phyloP scores from a whole-genome alignment of 2,888 invertebrate species.

The Sphinx pinastri region DNA sequence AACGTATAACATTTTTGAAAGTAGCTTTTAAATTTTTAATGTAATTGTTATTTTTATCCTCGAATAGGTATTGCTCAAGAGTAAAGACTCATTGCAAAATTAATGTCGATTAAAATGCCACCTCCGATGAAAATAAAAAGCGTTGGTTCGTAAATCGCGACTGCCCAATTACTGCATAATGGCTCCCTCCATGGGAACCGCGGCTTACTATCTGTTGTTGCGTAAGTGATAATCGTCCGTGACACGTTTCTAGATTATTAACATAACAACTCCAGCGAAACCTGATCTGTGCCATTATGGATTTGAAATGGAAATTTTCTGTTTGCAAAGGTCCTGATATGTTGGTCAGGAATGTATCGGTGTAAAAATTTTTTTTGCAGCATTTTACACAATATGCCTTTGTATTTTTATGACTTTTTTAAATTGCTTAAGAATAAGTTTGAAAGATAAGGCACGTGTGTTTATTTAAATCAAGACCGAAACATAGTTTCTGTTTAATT shows the following conservation, averaged over 20 bases:
- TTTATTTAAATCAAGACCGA: not conserved
- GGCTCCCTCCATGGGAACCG: slow-evolving; percentile 66
- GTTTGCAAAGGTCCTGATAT: not conserved
- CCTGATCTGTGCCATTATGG: slow-evolving; percentile 21
- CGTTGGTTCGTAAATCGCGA: slow-evolving; percentile 39
- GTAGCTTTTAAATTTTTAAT: not conserved
- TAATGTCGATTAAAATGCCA: slow-evolving; percentile 32
- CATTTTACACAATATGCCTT: not conserved
- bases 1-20: not conserved
- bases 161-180: slow-evolving; percentile 68
- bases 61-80: not conserved
- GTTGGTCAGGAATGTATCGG: not conserved
- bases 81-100: not conserved
- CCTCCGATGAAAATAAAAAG: slow-evolving; percentile 35
- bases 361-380: not conserved
- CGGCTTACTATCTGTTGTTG: slow-evolving; percentile 54
- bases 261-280: slow-evolving; percentile 19
- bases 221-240: slow-evolving; percentile 72
- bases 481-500: not conserved
- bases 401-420: not conserved
- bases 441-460: slow-evolving; percentile 5
- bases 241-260: slow-evolving; percentile 62
- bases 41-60: not conserved
- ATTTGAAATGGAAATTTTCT: slow-evolving; percentile 21
- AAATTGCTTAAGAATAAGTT: not conserved